Evolutionary conservation across 2,888 invertebrate species (phyloP), one percentile per base, ranked within the genome.

Genomic region (Phasia obesa): DNA sequence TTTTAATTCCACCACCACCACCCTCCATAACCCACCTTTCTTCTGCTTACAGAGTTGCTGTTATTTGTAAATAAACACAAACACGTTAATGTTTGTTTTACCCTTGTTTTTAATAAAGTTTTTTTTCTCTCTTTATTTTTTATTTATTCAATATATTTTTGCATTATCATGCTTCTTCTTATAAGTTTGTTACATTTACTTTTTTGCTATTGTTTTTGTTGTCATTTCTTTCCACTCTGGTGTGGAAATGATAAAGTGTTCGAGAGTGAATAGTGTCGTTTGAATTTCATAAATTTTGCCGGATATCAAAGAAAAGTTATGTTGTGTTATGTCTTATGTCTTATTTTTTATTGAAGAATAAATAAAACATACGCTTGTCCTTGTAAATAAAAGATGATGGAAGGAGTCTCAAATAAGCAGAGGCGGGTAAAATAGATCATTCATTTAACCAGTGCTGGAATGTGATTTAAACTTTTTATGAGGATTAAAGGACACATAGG

Each of bases 221-320:
- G 71, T 62, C 74, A 64, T 74, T 79, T 69, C 11, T 31, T 42
- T 47, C n/a, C 1, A 67, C 38, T 75, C 27, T 77, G 83, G 84
- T 69, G 83, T 85, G 85, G 62, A 84, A 81, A 81, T 86, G 85
- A 84, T 85, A 74, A 86, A 86, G 81, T 86, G 78, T 64, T 79
- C 69, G 71, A 64, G 81, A 84, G 85, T 84, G 85, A 81, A 84
- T 73, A 81, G 81, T 80, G 85, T 84, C 85, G 76, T 84, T 85
- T 79, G 83, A 84, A 76, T 84, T 85, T 85, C 85, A 85, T 85
- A 84, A 85, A 85, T 85, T 85, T 80, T 57, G 59, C 75, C 73
- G 85, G 85, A 85, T 84, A 85, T 84, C 83, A 74, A 77, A 84
- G 55, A 79, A 80, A 80, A 74, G 57, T 77, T 74, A 62, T 80